Evolutionary conservation across 2,888 invertebrate genomes (phyloP), one percentile per base, ranked within the genome.

Genomic region (Thalpophila matura): DNA sequence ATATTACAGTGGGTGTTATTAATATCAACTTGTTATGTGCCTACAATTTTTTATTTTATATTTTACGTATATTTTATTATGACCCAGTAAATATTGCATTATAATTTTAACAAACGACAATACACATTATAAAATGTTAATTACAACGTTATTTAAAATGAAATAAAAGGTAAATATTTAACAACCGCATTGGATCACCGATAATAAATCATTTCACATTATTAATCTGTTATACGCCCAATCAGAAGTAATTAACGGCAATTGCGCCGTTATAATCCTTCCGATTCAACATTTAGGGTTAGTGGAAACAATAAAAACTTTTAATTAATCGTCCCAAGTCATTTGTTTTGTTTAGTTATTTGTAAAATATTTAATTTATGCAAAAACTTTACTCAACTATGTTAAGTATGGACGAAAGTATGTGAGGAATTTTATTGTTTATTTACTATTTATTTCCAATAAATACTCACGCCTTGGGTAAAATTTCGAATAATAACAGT

Each of bases 401-500:
- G 82, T 69, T 67, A 86, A 78, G 88, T 86, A 93, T 92, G 88
- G 77, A 72, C 77, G 65, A 82, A 91, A 91, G 82, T 87, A 94
- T 92, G 89, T 81, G 40, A 86, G 84, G 92, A 90, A 93, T 93
- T 91, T 90, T 89, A 88, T 91, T 94, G 91, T 93, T 93, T 93
- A 88, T 91, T 89, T 89, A 89, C 83, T 83, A 82, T 83, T 65
- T 84, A 86, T 81, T 85, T 84, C 75, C 80, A 86, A 86, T 84
- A 87, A 89, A 89, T 93, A 95, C 95, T 95, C 90, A 95, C 95
- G 94, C 91, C 95, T 94, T 74, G 95, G 93, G 83, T 95, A 95
- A 94, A 94, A 95, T 87, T 95, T 95, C 53, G 95, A 93, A 86
- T 94, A 95, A 91, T 95, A 95, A 92, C 95, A 95, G 95, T 95